phyloP scores from a whole-genome alignment of 2,113 vertebrate genomes.

The Triplophysa rosa region DNA sequence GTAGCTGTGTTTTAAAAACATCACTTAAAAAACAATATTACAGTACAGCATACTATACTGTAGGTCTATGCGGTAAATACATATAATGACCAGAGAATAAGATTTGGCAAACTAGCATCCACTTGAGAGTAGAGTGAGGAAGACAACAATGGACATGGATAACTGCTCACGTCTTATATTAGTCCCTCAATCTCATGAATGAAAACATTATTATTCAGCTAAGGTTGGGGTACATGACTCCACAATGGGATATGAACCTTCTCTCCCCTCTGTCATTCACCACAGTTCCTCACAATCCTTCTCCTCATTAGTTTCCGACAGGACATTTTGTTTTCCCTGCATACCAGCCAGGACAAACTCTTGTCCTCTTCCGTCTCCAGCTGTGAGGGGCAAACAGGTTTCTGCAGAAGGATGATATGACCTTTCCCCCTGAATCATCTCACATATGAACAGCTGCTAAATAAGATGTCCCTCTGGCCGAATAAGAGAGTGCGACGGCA shows the following conservation, averaged over 20 bases:
- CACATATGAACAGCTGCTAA: constrained; percentile 53
- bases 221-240: constrained; percentile 26
- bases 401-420: constrained; percentile 47
- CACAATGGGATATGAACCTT: constrained; percentile 24
- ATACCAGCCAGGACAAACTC: constrained; percentile 13
- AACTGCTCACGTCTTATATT: constrained; percentile 45
- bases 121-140: constrained; percentile 39
- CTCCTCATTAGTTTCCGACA: constrained; percentile 55
- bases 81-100: background rate
- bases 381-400: constrained; percentile 53
- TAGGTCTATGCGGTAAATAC: too few relatives aligned
- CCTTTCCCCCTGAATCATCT: constrained; percentile 52
- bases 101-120: constrained; percentile 42
- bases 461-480: constrained; percentile 24
- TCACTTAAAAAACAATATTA: too few relatives aligned
- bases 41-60: too few relatives aligned
- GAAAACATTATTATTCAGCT: constrained; percentile 48
- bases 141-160: constrained; percentile 53
- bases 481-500: background rate
- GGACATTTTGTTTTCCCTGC: constrained; percentile 5
- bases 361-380: constrained; percentile 42
- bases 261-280: constrained; percentile 23
- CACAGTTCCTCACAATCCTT: constrained; percentile 21
- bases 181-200: constrained; percentile 46
- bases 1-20: too few relatives aligned